Evolutionary conservation across 2,797 vertebrate species (phyloP).

Genomic region (Xyrichtys novacula): DNA sequence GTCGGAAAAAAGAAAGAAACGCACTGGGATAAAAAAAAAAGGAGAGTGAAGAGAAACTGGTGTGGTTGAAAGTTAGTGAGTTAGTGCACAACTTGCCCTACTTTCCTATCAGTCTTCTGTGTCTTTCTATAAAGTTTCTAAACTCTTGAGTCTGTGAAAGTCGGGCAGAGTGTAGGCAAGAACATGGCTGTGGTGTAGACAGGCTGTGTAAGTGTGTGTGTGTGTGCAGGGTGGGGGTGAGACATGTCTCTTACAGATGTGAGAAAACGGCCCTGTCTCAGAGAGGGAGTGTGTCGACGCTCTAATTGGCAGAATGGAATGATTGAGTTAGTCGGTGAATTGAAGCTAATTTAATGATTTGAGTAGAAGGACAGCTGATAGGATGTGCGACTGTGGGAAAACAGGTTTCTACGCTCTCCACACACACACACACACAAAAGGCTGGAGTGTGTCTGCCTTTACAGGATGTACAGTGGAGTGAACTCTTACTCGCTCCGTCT

Average conservation of each 20-base stretch:
- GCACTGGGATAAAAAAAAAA: neutral
- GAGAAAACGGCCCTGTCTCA: constrained; percentile 58
- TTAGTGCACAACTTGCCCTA: neutral
- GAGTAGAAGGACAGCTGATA: constrained; percentile 12
- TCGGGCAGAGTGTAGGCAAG: neutral
- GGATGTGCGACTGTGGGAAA: constrained; percentile 64
- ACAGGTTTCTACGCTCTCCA: constrained; percentile 14
- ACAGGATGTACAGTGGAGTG: constrained; percentile 59
- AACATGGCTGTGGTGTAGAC: constrained; percentile 40
- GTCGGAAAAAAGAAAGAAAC: neutral
- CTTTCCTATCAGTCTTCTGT: neutral
- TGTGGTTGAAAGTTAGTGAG: neutral
- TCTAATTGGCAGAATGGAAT: constrained; percentile 69
- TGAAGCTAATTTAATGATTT: constrained; percentile 63
- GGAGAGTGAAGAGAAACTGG: neutral
- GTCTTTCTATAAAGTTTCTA: neutral
- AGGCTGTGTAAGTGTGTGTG: constrained; percentile 5
- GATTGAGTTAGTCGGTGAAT: constrained; percentile 56
- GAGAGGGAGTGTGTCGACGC: constrained; percentile 14
- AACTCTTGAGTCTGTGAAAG: neutral
- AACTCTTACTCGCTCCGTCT: constrained; percentile 47
- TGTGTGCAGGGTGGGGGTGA: constrained; percentile 59
- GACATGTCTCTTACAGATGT: constrained; percentile 78
- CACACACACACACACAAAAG: constrained; percentile 41
- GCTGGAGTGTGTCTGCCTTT: constrained; percentile 58